Conservation (phyloP, 2,113 vertebrate genomes). For the Pedionomus torquatus region DNA sequence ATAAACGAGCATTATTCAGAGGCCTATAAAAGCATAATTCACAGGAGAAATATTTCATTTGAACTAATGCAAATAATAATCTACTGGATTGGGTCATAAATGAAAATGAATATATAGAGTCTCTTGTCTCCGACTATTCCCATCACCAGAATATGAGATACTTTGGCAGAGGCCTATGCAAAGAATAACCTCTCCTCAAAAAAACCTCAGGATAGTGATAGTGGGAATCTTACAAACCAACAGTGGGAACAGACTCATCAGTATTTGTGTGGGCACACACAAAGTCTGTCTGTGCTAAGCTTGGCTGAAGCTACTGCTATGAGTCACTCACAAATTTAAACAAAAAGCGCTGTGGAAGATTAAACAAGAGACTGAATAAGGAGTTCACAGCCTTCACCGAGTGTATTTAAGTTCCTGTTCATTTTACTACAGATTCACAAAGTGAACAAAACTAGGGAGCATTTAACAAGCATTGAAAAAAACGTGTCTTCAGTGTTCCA, state of each 20-base stretch:
- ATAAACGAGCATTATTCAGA: not conserved
- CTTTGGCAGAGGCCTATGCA: not conserved
- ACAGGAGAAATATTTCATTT: not conserved
- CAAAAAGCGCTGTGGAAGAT: constrained; percentile 25
- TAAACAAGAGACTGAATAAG: constrained; percentile 43
- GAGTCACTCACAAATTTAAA: constrained; percentile 48
- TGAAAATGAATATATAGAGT: not conserved
- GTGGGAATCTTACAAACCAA: constrained; percentile 22
- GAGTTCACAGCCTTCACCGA: not conserved
- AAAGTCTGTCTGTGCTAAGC: constrained; percentile 43
- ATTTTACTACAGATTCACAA: constrained; percentile 31
- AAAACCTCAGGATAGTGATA: constrained; percentile 1
- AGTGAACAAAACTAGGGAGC: not conserved
- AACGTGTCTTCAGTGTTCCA: not conserved
- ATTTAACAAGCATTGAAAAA: not conserved
- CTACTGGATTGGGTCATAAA: not conserved
- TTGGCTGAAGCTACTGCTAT: constrained; percentile 39
- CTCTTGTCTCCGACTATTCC: not conserved
- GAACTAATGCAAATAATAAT: constrained; percentile 21
- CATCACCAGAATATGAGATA: not conserved
- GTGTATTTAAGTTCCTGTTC: constrained; percentile 11
- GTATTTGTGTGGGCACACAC: not conserved
- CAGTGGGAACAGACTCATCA: constrained; percentile 33
- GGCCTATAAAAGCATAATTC: not conserved
- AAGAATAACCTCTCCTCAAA: not conserved